A percentile compares a stretch with the other conserved stretches of the same genome.
Conservation (phyloP, 2,888 invertebrate genomes). For the Pyrrhia umbra region DNA sequence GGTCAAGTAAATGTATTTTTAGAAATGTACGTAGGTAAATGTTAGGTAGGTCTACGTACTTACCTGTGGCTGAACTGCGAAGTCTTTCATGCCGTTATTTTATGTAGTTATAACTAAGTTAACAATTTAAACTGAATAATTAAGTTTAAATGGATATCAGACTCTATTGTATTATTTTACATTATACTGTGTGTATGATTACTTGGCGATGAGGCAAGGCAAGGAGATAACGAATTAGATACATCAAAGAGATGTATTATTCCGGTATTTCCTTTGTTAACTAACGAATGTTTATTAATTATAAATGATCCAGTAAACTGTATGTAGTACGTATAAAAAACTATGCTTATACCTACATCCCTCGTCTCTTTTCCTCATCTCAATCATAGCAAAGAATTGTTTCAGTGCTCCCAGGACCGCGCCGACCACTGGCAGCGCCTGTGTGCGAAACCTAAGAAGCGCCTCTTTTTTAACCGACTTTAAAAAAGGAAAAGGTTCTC, state of each 20-base stretch:
- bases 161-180: neutral
- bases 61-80: neutral
- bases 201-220: neutral
- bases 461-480: no score
- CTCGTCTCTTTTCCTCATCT: neutral
- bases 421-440: no score
- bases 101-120: neutral
- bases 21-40: neutral
- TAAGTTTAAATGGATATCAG: neutral
- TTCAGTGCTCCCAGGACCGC: conserved; percentile 32
- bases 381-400: conserved; percentile 29
- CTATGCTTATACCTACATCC: no score
- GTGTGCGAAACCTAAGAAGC: no score
- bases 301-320: no score
- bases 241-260: no score
- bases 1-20: conserved; percentile 3
- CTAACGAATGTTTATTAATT: no score
- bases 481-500: no score
- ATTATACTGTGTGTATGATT: neutral
- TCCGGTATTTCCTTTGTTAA: no score
- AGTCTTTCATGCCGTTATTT: neutral
- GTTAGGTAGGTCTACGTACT: neutral
- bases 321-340: no score
- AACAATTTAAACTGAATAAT: neutral
- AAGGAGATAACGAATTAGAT: no score